Base-by-base conservation (phyloP, 2,888 invertebrate genomes). In the Diarsia dahlii region DNA sequence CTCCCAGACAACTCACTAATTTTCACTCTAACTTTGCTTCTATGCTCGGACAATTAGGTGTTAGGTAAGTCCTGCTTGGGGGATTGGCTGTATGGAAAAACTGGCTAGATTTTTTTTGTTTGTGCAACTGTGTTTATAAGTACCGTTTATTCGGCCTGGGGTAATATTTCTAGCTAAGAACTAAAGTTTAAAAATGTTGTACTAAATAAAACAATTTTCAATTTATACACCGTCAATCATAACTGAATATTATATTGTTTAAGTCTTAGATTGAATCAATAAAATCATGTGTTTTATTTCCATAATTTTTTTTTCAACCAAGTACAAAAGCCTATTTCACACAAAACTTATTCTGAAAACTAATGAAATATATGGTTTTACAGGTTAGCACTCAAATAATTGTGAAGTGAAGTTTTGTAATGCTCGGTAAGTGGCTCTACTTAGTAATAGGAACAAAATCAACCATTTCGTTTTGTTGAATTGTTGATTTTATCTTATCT, bases 1-100 rank as follows among this genome's bases (percentile, higher is more conserved):
- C 87, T 83, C 82, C 79, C 88, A 80, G 78, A 79, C 81, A 74
- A 83, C 80, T 84, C 78, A 80, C 81, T 86, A 86, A 84, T 88
- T 86, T 86, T 83, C 80, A 81, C 84, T 74, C 68, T 20, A 76
- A 81, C 82, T 83, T 79, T 71, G 79, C 74, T 83, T 84, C 81
- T 84, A 75, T 54, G 84, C 50, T 74, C 74, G 73, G 73, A 74
- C 82, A 84, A 80, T 85, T 86, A 85, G 80, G 80, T 74, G 75
- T 79, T 77, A 72, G 69, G 70, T 56, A 46, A 62, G 58, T 50
- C 71, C 74, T 74, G 60, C 64, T 81, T 48, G 12, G 60, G 60
- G 5, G 23, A 39, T 68, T 56, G 20, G 39, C 67, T 54, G 39
- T 60, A 48, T 20, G 10, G 12, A 6, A 20, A 34, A 15, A 3